Conservation (phyloP, 2,113 vertebrate species). For the Choloepus hoffmanni region DNA sequence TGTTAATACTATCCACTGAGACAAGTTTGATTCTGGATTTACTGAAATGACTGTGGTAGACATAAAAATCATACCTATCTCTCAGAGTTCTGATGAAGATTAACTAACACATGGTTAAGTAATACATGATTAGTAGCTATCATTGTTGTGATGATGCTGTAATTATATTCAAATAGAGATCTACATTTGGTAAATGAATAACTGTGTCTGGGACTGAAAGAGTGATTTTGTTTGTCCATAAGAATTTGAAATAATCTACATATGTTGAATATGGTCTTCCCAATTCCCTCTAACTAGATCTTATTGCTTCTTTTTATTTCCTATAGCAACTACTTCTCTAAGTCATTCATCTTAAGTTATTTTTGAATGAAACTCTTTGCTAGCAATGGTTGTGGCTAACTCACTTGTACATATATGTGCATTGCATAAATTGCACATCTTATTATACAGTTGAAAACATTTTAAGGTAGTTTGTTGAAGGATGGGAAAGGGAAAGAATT, state of each 20-base stretch:
- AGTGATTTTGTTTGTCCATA: not conserved
- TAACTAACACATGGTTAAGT: not conserved
- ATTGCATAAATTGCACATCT: not conserved
- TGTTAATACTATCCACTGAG: not conserved
- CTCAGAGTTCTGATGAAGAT: not conserved
- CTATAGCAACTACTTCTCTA: not conserved
- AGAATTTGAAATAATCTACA: not conserved
- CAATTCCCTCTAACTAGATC: not conserved
- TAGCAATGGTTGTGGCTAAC: not conserved
- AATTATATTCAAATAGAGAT: not conserved
- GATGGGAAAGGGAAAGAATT: not conserved
- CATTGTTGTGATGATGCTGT: not conserved
- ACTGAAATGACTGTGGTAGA: not conserved
- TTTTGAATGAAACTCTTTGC: slow-evolving; percentile 6
- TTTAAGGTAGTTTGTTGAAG: not conserved
- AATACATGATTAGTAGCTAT: not conserved
- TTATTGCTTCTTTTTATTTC: slow-evolving; percentile 14
- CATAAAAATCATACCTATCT: not conserved
- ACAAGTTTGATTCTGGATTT: not conserved
- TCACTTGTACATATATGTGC: not conserved
- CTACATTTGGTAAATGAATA: not conserved
- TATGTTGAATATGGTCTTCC: not conserved
- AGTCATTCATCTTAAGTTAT: slow-evolving; percentile 25
- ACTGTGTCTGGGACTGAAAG: not conserved
- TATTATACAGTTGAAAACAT: not conserved